These are phyloP conservation scores for Drosophila multiciliata DNA, from an alignment of 2,888 invertebrate genomes.

Conservation along the genomic window DNA sequence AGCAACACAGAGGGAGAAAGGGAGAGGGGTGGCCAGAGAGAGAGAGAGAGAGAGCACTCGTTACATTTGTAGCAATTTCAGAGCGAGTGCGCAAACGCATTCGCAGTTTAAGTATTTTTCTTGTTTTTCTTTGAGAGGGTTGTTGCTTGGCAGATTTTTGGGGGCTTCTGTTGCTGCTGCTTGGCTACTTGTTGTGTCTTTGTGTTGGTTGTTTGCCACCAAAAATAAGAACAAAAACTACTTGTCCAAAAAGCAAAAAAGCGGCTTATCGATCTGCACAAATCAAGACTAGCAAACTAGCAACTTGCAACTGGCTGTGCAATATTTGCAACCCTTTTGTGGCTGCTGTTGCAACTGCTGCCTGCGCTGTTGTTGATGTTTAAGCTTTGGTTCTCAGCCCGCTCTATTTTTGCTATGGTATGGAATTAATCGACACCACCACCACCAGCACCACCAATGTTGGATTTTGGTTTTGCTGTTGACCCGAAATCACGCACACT, in stretches of 20 bases:
- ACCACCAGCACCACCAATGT: slow-evolving; percentile 27
- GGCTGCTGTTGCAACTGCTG: not conserved
- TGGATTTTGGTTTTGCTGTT: slow-evolving; percentile 53
- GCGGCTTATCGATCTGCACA: slow-evolving; percentile 56
- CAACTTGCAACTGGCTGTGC: slow-evolving; percentile 2
- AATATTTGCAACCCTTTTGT: slow-evolving; percentile 27
- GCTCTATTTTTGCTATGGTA: slow-evolving; percentile 15
- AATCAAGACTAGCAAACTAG: slow-evolving; percentile 28
- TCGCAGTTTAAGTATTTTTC: slow-evolving; percentile 19
- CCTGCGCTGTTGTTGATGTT: not conserved
- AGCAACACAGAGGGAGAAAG: not conserved
- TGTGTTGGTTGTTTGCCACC: slow-evolving; percentile 54
- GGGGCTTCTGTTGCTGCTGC: slow-evolving; percentile 40
- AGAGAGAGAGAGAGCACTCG: slow-evolving; percentile 34
- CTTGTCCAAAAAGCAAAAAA: slow-evolving; percentile 11
- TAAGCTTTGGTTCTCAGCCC: slow-evolving; percentile 25
- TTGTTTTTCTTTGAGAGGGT: slow-evolving; percentile 13
- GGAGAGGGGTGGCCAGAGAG: not conserved
- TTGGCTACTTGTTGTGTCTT: slow-evolving; percentile 81
- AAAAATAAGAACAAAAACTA: slow-evolving; percentile 14
- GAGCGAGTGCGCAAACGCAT: slow-evolving; percentile 48
- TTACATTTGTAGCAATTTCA: slow-evolving; percentile 30
- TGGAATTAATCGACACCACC: slow-evolving; percentile 50
- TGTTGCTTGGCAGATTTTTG: slow-evolving; percentile 21
- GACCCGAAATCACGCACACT: slow-evolving; percentile 78